Conservation (phyloP, 2,797 vertebrate species). For the Sebastolobus altivelis region DNA sequence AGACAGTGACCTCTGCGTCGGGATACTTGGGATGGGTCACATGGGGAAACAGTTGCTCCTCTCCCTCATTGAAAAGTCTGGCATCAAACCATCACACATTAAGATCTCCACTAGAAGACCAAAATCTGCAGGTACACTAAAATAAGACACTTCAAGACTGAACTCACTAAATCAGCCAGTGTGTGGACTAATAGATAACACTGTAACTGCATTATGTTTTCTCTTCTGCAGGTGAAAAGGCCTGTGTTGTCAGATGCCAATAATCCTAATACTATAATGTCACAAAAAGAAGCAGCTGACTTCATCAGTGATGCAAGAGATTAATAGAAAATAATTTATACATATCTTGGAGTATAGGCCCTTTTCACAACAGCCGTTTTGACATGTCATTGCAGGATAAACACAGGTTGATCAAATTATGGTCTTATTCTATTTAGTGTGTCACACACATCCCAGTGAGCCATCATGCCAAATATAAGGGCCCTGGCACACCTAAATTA, state of each 20-base stretch:
- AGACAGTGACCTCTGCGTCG: conserved; percentile 69
- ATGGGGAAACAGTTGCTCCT: conserved; percentile 84
- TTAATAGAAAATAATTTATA: neutral
- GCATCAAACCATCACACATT: conserved; percentile 71
- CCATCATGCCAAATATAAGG: too few species aligned
- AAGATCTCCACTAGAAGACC: conserved; percentile 84
- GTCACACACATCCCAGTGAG: too few species aligned
- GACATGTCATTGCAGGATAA: too few species aligned
- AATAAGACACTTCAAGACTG: neutral
- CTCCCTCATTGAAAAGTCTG: conserved; percentile 71
- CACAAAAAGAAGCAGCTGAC: neutral
- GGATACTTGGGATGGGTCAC: conserved; percentile 86
- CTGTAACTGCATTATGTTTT: neutral
- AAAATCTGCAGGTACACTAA: conserved; percentile 75
- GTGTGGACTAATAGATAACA: neutral
- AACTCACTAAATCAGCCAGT: neutral
- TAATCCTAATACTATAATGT: neutral
- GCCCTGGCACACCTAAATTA: too few species aligned
- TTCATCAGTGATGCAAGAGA: neutral
- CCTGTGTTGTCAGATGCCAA: neutral
- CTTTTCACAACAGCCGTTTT: too few species aligned
- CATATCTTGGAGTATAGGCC: neutral
- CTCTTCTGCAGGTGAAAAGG: neutral
- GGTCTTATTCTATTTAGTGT: too few species aligned
- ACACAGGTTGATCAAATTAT: too few species aligned